Evolutionary conservation across 2,797 vertebrate species (phyloP).

Genomic region (Sphaeramia orbicularis): DNA sequence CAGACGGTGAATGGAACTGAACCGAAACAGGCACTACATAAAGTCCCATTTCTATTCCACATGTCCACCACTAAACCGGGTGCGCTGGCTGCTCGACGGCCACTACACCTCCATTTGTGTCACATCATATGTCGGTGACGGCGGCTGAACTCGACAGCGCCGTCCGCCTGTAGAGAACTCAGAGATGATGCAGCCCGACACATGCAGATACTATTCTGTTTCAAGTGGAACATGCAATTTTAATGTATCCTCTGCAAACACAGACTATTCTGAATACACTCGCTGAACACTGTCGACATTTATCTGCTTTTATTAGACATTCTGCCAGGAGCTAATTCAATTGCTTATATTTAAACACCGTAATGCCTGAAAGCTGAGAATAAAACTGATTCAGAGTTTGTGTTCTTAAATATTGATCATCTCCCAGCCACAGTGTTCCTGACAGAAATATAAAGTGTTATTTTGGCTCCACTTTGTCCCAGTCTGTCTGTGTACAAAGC

Average conservation of each 20-base stretch:
- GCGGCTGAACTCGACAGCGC: slow-evolving; percentile 31
- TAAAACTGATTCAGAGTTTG: slow-evolving; percentile 33
- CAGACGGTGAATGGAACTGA: too few relatives aligned
- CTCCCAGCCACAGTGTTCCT: slow-evolving; percentile 21
- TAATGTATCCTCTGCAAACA: slow-evolving; percentile 42
- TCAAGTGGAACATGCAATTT: slow-evolving; percentile 36
- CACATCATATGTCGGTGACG: slow-evolving; percentile 39
- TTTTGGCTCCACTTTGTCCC: slow-evolving; percentile 36
- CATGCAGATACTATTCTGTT: slow-evolving; percentile 21
- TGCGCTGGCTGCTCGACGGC: slow-evolving; percentile 32
- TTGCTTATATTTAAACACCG: slow-evolving; percentile 46
- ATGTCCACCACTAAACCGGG: slow-evolving; percentile 23
- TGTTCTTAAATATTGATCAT: slow-evolving; percentile 39
- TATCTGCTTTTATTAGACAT: slow-evolving; percentile 36
- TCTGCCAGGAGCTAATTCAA: slow-evolving; percentile 38
- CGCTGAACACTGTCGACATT: slow-evolving; percentile 21
- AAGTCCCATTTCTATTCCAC: slow-evolving; percentile 29
- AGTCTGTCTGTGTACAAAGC: slow-evolving; percentile 30
- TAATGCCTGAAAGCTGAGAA: slow-evolving; percentile 25
- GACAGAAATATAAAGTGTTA: slow-evolving; percentile 14
- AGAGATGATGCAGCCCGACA: not conserved
- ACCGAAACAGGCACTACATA: not conserved
- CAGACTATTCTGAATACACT: slow-evolving; percentile 25
- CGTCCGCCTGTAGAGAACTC: slow-evolving; percentile 8
- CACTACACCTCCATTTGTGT: slow-evolving; percentile 50